phyloP scores from a whole-genome alignment of 2,797 vertebrate species.

The Mormyrus hasselquistii region DNA sequence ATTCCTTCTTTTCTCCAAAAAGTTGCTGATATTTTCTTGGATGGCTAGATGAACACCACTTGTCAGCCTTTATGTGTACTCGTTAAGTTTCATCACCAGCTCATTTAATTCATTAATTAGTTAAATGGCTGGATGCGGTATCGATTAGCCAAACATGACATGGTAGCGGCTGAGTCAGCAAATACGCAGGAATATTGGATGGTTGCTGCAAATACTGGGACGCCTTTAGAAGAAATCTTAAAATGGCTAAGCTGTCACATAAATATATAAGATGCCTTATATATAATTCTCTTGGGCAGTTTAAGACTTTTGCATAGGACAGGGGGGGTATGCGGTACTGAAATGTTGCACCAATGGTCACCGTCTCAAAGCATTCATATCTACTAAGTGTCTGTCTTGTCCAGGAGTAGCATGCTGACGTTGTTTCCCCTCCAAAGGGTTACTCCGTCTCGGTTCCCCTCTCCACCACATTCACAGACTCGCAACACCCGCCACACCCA shows the following conservation, averaged over 20 bases:
- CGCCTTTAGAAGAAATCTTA: background rate
- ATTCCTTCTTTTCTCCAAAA: background rate
- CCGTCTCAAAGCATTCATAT: background rate
- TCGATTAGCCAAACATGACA: background rate
- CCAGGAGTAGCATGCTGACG: background rate
- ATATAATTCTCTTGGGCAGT: background rate
- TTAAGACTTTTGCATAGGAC: background rate
- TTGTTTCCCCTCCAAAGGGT: background rate
- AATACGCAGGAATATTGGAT: background rate
- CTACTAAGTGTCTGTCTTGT: background rate
- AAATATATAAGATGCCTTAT: background rate
- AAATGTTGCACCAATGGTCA: background rate
- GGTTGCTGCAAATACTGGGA: background rate
- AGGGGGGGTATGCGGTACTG: background rate
- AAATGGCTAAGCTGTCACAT: background rate
- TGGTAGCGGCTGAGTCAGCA: background rate
- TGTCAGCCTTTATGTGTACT: background rate
- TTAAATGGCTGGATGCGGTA: background rate
- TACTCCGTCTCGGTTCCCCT: constrained; percentile 22
- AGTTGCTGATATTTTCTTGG: background rate
- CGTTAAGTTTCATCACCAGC: background rate
- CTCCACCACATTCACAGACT: constrained; percentile 32
- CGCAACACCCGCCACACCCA: constrained; percentile 26
- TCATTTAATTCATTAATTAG: background rate
- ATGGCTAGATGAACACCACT: background rate